Percentiles rank a stretch among this genome's conserved stretches.
These are phyloP conservation scores for Mesoligia furuncula DNA, from an alignment of 2,888 invertebrate genomes.

Conservation along the genomic window DNA sequence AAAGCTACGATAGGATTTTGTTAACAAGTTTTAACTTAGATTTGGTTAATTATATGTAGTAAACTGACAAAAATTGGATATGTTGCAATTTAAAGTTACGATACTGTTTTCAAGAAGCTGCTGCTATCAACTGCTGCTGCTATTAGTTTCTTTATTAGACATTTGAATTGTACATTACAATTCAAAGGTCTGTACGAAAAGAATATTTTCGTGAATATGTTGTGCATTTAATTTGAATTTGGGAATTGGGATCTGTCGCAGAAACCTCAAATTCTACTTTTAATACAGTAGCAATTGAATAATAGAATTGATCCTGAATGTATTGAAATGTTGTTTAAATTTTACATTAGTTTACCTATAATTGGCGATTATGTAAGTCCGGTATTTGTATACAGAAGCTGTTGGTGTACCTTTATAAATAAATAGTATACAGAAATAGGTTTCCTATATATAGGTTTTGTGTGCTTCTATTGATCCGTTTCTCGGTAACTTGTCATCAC, in stretches of 20 bases:
- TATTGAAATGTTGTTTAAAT: background rate
- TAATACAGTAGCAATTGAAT: no score
- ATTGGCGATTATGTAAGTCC: background rate
- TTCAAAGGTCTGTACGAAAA: no score
- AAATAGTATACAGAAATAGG: background rate
- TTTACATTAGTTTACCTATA: background rate
- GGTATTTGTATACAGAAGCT: background rate
- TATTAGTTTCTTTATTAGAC: background rate
- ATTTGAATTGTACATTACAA: background rate
- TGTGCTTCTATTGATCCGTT: background rate
- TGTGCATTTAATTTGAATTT: background rate
- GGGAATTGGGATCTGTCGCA: background rate
- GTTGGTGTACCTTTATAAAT: background rate
- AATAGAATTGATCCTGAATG: background rate
- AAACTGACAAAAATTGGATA: background rate
- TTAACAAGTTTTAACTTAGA: background rate
- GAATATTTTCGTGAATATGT: background rate
- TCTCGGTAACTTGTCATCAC: background rate
- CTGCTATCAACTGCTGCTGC: background rate
- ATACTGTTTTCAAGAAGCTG: background rate
- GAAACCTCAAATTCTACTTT: background rate
- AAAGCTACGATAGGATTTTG: conserved; percentile 2
- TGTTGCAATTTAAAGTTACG: background rate
- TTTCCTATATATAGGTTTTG: background rate
- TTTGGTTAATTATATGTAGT: no score